phyloP scores from a whole-genome alignment of 2,888 invertebrate species.

The Hermaeophaga mercurialis region DNA sequence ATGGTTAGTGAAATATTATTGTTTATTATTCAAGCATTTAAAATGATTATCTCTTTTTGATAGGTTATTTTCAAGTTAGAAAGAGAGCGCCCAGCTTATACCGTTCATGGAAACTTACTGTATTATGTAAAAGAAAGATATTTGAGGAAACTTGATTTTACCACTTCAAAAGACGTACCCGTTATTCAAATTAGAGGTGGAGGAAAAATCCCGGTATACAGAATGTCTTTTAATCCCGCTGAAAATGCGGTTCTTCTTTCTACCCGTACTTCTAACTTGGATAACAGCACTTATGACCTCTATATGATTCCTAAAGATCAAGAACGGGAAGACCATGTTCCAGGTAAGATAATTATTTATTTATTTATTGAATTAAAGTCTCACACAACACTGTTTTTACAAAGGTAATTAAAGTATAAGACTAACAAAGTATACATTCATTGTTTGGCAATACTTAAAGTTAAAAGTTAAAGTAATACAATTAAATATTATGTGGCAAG shows the following conservation, averaged over 20 bases:
- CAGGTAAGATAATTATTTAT: too few species aligned
- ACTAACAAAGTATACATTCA: too few species aligned
- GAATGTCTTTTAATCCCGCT: conserved; percentile 96
- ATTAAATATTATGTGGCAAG: background rate
- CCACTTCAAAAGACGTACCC: conserved; percentile 87
- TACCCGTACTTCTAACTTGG: conserved; percentile 78
- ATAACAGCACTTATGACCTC: conserved; percentile 92
- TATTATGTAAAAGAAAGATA: conserved; percentile 96
- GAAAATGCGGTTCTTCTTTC: conserved; percentile 93
- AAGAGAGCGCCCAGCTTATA: conserved; percentile 94
- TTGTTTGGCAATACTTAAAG: too few species aligned
- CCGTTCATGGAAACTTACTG: conserved; percentile 88
- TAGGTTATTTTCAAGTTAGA: conserved; percentile 85
- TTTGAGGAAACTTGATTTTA: conserved; percentile 90
- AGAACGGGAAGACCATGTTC: conserved; percentile 54
- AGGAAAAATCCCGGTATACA: conserved; percentile 72
- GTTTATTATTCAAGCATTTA: too few species aligned
- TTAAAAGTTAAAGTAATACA: too few species aligned
- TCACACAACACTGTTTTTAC: too few species aligned
- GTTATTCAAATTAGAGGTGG: conserved; percentile 91
- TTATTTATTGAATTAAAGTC: too few species aligned
- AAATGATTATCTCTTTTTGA: too few species aligned
- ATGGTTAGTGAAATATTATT: conserved; percentile 62
- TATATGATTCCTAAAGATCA: conserved; percentile 84
- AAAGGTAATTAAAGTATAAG: too few species aligned